Base-by-base conservation (phyloP, 2,888 invertebrate genomes). In the Platycheirus rosarum region DNA sequence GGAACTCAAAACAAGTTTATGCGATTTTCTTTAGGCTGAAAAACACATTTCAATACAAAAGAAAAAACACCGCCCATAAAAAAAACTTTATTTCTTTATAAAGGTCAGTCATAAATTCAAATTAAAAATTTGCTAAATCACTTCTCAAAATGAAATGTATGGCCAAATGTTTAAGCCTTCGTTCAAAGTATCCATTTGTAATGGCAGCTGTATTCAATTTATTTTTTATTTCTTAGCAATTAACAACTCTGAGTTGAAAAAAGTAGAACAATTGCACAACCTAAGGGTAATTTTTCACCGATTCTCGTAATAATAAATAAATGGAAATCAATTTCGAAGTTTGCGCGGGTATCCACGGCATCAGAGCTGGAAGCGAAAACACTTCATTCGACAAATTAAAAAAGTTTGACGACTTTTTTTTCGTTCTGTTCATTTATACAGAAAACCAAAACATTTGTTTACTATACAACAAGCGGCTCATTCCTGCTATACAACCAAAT, bases 371-470 rank as follows among this genome's bases (percentile, higher is more conserved):
- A n/a, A n/a, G 70, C 70, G 57, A 70, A 80, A 79, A 70, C 65
- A 75, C 65, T 80, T 70, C 32, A 60, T 65, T 76, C 76, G 70
- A 76, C 60, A 80, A 80, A 80, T 80, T 80, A 80, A 80, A 80
- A 80, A 80, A 80, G 76, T 80, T 80, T 65, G 69, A 55, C 68
- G 7, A 26, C 68, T 65, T 69, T 57, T 48, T n/a, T n/a, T n/a
- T n/a, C n/a, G n/a, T n/a, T n/a, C n/a, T 63, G 18, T 57, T 42
- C 57, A 4, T 57, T 60, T 65, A 65, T 60, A 40, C 51, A 70
- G 46, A 63, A 80, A 75, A 75, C 51, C 80, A 51, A 80, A 75
- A 65, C 42, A 66, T 62, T 66, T 80, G n/a, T 80, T 76, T 65
- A 7, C 37, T 23, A n/a, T n/a, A 4, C 23, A 23, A 23, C 29